A percentile compares a stretch with the other conserved stretches of the same genome.
Conservation (phyloP, 2,113 vertebrate species). For the Corvus cornix region DNA sequence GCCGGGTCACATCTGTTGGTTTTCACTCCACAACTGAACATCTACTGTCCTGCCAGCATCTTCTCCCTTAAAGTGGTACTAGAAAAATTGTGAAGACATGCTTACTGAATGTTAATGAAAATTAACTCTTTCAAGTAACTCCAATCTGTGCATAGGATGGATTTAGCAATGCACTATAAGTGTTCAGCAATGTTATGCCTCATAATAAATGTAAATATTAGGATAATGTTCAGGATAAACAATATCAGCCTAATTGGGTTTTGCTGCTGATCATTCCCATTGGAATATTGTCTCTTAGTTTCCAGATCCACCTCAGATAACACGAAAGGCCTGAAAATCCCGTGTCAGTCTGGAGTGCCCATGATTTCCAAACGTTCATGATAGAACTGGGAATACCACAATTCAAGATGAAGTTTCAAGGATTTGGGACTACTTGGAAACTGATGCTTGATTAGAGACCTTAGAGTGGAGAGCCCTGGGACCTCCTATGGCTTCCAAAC, state of each 20-base stretch:
- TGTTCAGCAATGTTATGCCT: neutral
- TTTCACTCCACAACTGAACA: neutral
- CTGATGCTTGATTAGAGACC: neutral
- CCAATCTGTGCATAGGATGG: neutral
- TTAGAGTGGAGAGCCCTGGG: neutral
- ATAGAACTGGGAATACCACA: neutral
- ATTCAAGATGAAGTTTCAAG: neutral
- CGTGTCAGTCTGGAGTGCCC: neutral
- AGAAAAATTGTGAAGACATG: neutral
- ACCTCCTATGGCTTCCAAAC: neutral
- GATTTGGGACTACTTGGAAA: neutral
- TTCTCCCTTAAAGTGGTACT: neutral
- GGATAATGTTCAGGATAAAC: neutral
- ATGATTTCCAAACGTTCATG: neutral
- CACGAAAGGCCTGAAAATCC: neutral
- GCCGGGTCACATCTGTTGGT: neutral
- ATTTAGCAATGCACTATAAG: neutral
- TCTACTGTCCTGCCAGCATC: neutral
- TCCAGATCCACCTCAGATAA: neutral
- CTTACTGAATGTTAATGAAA: neutral
- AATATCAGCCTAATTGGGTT: neutral
- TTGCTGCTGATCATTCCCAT: neutral
- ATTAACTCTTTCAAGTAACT: neutral
- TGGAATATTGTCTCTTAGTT: neutral
- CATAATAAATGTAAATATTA: neutral